Base-by-base conservation (phyloP, 2,113 vertebrate genomes). In the Sciurus niger region DNA sequence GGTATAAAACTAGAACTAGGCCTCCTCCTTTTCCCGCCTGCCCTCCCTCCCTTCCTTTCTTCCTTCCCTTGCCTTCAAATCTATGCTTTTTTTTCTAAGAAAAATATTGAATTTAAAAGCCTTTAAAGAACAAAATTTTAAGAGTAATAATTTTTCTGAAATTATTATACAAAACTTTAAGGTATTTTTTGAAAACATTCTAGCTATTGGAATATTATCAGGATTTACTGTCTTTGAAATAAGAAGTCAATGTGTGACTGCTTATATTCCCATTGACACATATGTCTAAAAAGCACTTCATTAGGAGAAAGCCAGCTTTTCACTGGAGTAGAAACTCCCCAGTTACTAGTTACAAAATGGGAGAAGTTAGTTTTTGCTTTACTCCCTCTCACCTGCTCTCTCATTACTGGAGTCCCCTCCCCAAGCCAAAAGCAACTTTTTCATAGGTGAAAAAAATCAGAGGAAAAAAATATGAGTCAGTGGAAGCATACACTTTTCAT, bases 401-500 rank as follows among this genome's bases (percentile, higher is more conserved):
- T 67, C 34, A 40, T 11, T 70, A 32, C 13, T 51, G 4, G 6
- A 17, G 14, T 8, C 28, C 48, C 5, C 73, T 28, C 51, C 53
- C 40, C 11, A 70, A 83, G 80, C 84, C 37, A 77, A 89, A 86
- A 86, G 18, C 18, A 89, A 79, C 2, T 55, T 80, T 58, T 67
- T 90, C 6, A 74, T 70, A 14, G 37, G 22, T n/a, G 12, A 55
- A 67, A n/a, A 67, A 77, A 60, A 10, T 83, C 74, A 85, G 46
- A 83, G 24, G 46, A 77, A 89, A 68, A 68, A 53, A 93, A 13
- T 14, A 72, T 22, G 46, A 80, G 51, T 82, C 68, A 82, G 37
- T 22, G 89, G 48, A 90, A 90, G 40, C n/a, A 72, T 53, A 10
- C 5, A 48, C 60, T 96, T 97, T 93, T 90, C 28, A 96, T 89